These are phyloP conservation scores for Rhagoletis pomonella DNA, from an alignment of 1,140 invertebrate species.

Conservation along the genomic window DNA sequence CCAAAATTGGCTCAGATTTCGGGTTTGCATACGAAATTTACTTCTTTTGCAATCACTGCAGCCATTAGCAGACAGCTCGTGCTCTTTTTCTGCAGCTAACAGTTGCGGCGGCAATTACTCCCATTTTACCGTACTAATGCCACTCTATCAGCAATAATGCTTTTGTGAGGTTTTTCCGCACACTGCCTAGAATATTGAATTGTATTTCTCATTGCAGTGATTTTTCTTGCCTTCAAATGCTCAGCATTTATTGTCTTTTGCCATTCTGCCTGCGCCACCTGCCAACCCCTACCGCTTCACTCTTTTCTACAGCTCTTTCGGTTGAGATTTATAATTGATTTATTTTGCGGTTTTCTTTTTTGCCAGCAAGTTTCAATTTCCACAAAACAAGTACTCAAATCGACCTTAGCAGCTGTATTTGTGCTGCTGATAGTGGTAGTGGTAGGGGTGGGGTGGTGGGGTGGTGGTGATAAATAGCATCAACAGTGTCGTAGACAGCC, in stretches of 20 bases:
- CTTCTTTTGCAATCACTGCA: not conserved
- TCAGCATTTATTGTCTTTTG: not conserved
- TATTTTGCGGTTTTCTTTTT: slow-evolving; percentile 39
- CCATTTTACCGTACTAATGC: not conserved
- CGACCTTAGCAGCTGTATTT: not conserved
- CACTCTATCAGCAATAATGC: not conserved
- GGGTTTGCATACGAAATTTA: slow-evolving; percentile 14
- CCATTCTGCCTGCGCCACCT: not conserved
- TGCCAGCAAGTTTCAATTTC: not conserved
- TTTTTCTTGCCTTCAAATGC: not conserved
- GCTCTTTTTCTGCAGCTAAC: too few species aligned
- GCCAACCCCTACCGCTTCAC: not conserved
- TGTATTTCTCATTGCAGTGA: slow-evolving; percentile 32
- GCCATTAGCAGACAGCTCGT: not conserved
- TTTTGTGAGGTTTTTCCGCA: not conserved
- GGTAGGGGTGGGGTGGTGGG: too few species aligned
- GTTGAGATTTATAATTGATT: slow-evolving; percentile 50
- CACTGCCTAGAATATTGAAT: not conserved
- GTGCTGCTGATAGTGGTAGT: not conserved
- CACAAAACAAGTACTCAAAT: slow-evolving; percentile 1
- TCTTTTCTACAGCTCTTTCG: slow-evolving; percentile 5
- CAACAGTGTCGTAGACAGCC: not conserved
- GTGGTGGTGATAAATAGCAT: not conserved
- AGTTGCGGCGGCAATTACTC: too few species aligned
- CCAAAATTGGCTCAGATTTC: not conserved